Base-by-base conservation (phyloP, 2,113 vertebrate genomes). In the Plecturocebus donacophilus region DNA sequence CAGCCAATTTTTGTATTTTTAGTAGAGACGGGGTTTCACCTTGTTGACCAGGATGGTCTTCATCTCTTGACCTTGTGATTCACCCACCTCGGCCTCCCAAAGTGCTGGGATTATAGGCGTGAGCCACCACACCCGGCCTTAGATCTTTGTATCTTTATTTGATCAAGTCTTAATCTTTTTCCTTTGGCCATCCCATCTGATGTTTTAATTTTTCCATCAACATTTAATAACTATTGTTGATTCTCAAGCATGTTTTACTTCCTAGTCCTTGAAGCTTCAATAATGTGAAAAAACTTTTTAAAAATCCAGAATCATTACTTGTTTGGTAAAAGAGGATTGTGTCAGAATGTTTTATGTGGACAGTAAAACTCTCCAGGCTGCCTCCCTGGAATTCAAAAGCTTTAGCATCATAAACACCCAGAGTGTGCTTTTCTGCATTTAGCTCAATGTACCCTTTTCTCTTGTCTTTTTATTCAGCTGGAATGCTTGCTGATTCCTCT, bases 381-480 rank as follows among this genome's bases (percentile, higher is more conserved):
- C 30, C 42, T 87, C 35, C 25, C 14, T n/a, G 14, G 47, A 8
- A 20, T 77, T 91, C 32, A 96, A 73, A 85, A 91, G 70, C 86
- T 32, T 96, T 95, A 80, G 83, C 84, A 93, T 96, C 91, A 45
- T 96, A 58, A 97, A 92, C n/a, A 38, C 66, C 84, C 52, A 88
- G 81, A 21, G 30, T 91, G n/a, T 86, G 38, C 35, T 30, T 94
- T 45, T 80, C 47, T 96, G 47, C 58, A 68, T 96, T 85, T 93
- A 97, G 91, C 97, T 98, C 98, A 97, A 97, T 84, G 49, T 68
- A 56, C 16, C 84, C 70, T 95, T 47, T 95, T 82, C 97, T 75
- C 30, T 90, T 88, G 8, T 82, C 27, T 96, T 70, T 97, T 89
- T 97, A 95, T 97, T 66, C 92, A 99, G 98, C 95, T 98, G 98